phyloP scores from a whole-genome alignment of 2,113 vertebrate genomes.

The Puma concolor region DNA sequence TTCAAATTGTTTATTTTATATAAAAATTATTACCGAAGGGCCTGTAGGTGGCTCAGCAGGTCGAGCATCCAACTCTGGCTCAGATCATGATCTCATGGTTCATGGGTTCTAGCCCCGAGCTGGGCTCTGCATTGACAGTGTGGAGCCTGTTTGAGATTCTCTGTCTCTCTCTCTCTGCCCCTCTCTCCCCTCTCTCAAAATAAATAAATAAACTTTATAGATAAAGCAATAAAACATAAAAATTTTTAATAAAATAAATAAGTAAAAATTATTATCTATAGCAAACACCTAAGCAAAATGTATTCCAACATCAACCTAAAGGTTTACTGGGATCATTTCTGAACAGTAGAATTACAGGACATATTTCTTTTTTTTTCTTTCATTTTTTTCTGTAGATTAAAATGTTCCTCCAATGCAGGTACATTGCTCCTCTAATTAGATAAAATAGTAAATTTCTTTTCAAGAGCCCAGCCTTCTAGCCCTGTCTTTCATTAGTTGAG shows the following conservation, averaged over 20 bases:
- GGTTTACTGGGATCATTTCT: constrained; percentile 14
- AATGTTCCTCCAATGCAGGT: neutral
- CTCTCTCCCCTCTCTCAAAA: no score
- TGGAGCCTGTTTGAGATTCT: no score
- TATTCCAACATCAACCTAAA: neutral
- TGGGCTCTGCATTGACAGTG: no score
- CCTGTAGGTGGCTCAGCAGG: no score
- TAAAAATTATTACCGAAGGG: constrained; percentile 2
- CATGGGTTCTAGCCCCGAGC: no score
- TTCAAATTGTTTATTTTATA: neutral
- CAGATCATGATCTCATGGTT: no score
- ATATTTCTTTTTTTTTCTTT: neutral
- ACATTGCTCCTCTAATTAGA: neutral
- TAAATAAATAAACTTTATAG: no score
- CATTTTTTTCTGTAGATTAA: neutral
- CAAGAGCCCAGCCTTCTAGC: neutral
- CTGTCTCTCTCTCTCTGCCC: no score
- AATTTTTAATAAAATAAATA: no score
- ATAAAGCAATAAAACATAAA: no score
- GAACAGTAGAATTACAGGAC: neutral
- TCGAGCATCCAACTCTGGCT: no score
- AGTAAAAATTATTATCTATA: constrained; percentile 16
- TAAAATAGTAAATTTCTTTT: neutral
- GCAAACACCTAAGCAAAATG: neutral
- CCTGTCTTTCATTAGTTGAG: neutral